phyloP scores from a whole-genome alignment of 2,797 vertebrate genomes.

The Borostomias antarcticus region DNA sequence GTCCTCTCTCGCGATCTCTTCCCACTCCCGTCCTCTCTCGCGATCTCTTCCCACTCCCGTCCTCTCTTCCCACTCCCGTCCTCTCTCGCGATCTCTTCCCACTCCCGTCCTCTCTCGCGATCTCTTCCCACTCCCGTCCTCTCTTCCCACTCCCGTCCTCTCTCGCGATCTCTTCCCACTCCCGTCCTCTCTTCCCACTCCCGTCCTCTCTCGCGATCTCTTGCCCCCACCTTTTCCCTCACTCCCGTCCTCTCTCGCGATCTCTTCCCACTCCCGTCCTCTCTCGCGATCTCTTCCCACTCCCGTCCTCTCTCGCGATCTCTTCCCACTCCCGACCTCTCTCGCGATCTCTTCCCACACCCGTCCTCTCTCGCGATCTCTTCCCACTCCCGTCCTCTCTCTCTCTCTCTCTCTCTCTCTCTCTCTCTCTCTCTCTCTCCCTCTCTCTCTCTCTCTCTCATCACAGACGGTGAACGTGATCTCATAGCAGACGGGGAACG shows the following conservation, averaged over 20 bases:
- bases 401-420: not conserved
- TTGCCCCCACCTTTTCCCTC: conserved; percentile 5
- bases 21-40: conserved; percentile 51
- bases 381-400: not conserved
- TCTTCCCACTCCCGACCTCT: conserved; percentile 42
- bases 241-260: conserved; percentile 86
- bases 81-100: not conserved
- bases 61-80: conserved; percentile 54
- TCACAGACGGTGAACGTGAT: conserved; percentile 4
- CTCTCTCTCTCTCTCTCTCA: conserved; percentile 1
- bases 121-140: not conserved
- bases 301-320: conserved; percentile 55
- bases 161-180: conserved; percentile 4
- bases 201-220: not conserved
- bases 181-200: not conserved
- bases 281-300: conserved; percentile 62
- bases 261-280: conserved; percentile 58
- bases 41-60: conserved; percentile 63
- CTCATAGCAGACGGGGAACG: no score
- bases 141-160: no score
- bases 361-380: not conserved
- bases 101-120: not conserved
- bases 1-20: conserved; percentile 75
- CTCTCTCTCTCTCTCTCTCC: conserved; percentile 14
- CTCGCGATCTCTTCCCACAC: not conserved